A percentile compares a stretch with the other conserved stretches of the same genome.
Evolutionary conservation across 30 jellyfish, hydroid and myxozoan species (phyloP).

Genomic region (Hydra vulgaris): DNA sequence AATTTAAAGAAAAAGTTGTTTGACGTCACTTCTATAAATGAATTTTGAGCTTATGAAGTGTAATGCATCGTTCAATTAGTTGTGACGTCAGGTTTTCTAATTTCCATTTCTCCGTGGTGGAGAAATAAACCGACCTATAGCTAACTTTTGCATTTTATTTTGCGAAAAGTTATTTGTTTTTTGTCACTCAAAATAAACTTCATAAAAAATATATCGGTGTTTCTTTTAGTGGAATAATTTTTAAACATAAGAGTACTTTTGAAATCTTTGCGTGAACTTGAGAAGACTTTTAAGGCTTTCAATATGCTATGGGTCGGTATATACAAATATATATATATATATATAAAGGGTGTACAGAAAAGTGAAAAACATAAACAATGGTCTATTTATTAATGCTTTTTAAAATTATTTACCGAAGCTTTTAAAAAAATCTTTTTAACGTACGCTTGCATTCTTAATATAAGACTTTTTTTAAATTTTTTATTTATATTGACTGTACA

Average conservation of each 20-base stretch:
- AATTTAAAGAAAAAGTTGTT: not conserved
- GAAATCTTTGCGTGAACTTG: too few relatives aligned
- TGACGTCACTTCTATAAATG: not conserved
- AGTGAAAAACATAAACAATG: not conserved
- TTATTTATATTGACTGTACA: not conserved
- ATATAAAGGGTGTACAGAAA: not conserved
- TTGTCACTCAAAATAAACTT: too few relatives aligned
- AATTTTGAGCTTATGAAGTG: not conserved
- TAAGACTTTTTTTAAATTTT: not conserved
- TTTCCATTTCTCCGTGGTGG: not conserved
- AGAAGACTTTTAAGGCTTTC: too few relatives aligned
- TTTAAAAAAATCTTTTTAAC: slow-evolving; percentile 5
- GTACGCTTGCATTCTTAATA: slow-evolving; percentile 2
- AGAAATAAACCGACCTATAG: not conserved
- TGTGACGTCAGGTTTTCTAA: not conserved
- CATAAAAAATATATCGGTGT: too few relatives aligned
- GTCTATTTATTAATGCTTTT: slow-evolving; percentile 7
- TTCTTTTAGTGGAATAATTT: too few relatives aligned
- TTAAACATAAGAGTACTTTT: too few relatives aligned
- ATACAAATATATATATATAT: too few relatives aligned
- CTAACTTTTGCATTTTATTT: too few relatives aligned
- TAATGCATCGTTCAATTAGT: not conserved
- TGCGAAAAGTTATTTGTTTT: too few relatives aligned
- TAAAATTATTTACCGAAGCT: slow-evolving; percentile 5
- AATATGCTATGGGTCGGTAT: not conserved